Evolutionary conservation across 2,888 invertebrate species (phyloP).

Genomic region (Spatulosminthurus flaviceps): DNA sequence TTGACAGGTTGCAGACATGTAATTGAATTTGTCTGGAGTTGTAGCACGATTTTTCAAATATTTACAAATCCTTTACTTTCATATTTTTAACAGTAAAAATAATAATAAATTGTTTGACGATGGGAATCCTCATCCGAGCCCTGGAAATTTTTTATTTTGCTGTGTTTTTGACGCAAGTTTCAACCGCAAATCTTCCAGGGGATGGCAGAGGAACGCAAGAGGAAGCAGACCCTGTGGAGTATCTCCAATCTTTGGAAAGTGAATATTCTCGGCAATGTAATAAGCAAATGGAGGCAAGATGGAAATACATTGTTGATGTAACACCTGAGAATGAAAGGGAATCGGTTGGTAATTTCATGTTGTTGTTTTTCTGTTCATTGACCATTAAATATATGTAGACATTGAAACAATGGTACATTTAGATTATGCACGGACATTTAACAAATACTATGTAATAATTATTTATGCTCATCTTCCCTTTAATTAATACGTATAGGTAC

Average conservation of each 20-base stretch:
- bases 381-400: not conserved
- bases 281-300: constrained; percentile 46
- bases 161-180: not conserved
- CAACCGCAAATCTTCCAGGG: not conserved
- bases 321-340: constrained; percentile 57
- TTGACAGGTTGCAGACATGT: no score
- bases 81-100: no score
- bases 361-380: not conserved
- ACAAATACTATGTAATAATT: no score
- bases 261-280: constrained; percentile 46
- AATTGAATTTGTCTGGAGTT: no score
- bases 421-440: no score
- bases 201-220: not conserved
- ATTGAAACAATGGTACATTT: not conserved
- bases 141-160: not conserved
- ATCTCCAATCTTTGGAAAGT: constrained; percentile 33
- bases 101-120: no score
- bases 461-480: no score
- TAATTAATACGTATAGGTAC: not conserved
- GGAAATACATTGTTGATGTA: constrained; percentile 61
- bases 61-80: no score
- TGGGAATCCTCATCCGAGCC: no score
- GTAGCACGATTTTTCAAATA: no score
- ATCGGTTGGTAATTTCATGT: constrained; percentile 57
- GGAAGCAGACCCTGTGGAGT: not conserved